Conservation (phyloP, 2,888 invertebrate genomes). For the Andrena minutula region DNA sequence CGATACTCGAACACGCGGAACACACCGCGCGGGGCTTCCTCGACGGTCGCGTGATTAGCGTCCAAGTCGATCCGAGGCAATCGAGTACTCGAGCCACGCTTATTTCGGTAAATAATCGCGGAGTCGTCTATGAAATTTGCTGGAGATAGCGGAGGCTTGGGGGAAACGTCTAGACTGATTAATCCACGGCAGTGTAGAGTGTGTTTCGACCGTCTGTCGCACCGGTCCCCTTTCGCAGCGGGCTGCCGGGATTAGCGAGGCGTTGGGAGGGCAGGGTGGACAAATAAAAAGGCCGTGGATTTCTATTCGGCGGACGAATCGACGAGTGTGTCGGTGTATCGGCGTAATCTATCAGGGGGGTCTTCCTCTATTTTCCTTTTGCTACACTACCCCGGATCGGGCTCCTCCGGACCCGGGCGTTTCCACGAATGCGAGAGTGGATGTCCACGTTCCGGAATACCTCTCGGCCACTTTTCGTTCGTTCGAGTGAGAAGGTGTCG, state of each 20-base stretch:
- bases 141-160: constrained; percentile 1
- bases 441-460: constrained; percentile 40
- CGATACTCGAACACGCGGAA: constrained; percentile 15
- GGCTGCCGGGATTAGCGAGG: constrained; percentile 50
- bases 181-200: constrained; percentile 44
- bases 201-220: constrained; percentile 26
- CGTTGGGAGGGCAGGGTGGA: constrained; percentile 40
- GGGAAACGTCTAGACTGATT: constrained; percentile 45
- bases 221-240: constrained; percentile 16
- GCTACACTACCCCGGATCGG: background rate
- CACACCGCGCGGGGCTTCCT: background rate
- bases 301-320: constrained; percentile 55
- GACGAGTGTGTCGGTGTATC: constrained; percentile 54
- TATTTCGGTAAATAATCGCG: background rate
- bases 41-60: background rate
- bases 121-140: constrained; percentile 18
- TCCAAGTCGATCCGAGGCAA: background rate
- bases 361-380: constrained; percentile 50
- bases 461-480: constrained; percentile 48
- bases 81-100: background rate
- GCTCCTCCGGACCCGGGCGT: background rate
- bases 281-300: constrained; percentile 49
- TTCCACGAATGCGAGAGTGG: constrained; percentile 18
- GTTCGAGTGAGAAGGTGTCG: constrained; percentile 61
- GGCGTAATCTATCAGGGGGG: constrained; percentile 62